These are phyloP conservation scores for Gadopsis marmoratus DNA, from an alignment of 2,797 vertebrate species.

Conservation along the genomic window DNA sequence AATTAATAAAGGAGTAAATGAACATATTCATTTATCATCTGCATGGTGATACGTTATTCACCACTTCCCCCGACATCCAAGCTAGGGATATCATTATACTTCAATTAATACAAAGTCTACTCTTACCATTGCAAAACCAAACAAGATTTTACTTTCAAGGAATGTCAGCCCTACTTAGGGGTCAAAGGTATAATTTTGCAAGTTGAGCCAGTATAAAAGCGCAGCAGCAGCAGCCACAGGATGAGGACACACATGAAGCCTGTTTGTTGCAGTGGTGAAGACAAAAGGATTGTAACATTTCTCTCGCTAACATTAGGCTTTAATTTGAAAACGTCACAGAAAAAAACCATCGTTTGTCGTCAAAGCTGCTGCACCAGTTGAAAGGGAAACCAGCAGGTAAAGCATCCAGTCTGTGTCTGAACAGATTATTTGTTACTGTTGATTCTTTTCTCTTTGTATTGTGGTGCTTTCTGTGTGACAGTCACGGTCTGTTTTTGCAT, in stretches of 20 bases:
- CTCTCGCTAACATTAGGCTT: neutral
- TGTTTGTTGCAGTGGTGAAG: constrained; percentile 23
- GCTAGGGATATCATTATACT: constrained; percentile 82
- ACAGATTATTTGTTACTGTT: neutral
- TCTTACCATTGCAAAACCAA: constrained; percentile 82
- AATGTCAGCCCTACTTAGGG: constrained; percentile 81
- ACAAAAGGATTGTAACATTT: constrained; percentile 11
- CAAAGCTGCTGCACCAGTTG: neutral
- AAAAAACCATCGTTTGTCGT: constrained; percentile 20
- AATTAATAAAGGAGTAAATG: constrained; percentile 85
- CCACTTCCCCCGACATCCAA: constrained; percentile 63
- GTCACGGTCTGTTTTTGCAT: neutral
- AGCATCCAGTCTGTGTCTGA: constrained; percentile 2
- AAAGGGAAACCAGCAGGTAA: constrained; percentile 61
- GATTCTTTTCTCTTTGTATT: neutral
- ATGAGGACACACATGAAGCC: constrained; percentile 47
- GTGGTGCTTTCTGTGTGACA: neutral
- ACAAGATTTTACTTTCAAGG: constrained; percentile 81
- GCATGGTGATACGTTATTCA: constrained; percentile 84
- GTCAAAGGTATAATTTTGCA: constrained; percentile 84
- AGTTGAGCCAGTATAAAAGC: constrained; percentile 81
- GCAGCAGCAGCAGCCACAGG: constrained; percentile 39
- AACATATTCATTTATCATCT: constrained; percentile 81
- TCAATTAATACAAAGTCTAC: constrained; percentile 81
- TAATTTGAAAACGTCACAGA: constrained; percentile 11